Percentiles rank a stretch among this genome's conserved stretches.
Conservation (phyloP, 2,113 vertebrate genomes). For the Piliocolobus tephrosceles region DNA sequence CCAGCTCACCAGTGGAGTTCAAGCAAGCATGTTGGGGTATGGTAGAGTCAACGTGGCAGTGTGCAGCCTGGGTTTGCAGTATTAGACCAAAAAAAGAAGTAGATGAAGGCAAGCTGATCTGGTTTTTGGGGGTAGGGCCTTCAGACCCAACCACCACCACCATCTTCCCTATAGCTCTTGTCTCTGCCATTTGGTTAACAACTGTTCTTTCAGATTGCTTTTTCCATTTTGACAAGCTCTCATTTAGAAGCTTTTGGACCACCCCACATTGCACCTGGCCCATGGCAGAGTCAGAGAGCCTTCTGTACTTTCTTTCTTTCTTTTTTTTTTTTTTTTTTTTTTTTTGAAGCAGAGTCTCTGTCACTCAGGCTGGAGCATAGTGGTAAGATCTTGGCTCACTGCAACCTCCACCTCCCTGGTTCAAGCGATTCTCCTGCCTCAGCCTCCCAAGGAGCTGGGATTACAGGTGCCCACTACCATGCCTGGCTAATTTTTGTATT, state of each 20-base stretch:
- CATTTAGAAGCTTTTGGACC: neutral
- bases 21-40: accelerated
- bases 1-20: neutral
- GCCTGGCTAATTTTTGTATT: too few species aligned
- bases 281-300: neutral
- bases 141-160: neutral
- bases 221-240: neutral
- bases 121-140: neutral
- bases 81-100: neutral
- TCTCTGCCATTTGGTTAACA: neutral
- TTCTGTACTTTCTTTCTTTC: too few species aligned
- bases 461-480: too few species aligned
- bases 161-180: too few species aligned
- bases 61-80: neutral
- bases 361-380: too few species aligned
- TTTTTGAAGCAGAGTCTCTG: too few species aligned
- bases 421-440: too few species aligned
- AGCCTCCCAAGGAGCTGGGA: too few species aligned
- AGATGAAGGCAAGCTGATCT: neutral
- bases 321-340: too few species aligned
- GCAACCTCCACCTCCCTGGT: too few species aligned
- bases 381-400: too few species aligned
- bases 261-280: neutral
- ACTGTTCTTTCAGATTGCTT: neutral
- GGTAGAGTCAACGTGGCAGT: neutral